A percentile compares a stretch with the other conserved stretches of the same genome.
These are phyloP conservation scores for Alaudala cheleensis DNA, from an alignment of 2,113 vertebrate genomes.

Conservation along the genomic window DNA sequence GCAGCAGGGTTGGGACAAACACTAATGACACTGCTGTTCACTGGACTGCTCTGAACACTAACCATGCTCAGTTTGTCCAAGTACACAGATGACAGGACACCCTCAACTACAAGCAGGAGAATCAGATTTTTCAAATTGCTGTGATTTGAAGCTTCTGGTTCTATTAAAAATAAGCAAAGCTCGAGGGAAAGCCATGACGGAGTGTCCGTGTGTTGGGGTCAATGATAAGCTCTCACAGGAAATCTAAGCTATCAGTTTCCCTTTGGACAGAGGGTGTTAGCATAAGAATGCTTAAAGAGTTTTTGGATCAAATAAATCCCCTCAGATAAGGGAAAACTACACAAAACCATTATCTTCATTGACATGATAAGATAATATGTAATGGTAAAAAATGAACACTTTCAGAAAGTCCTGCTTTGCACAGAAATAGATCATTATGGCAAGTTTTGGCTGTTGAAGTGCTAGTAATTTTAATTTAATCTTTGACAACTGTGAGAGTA, in stretches of 20 bases:
- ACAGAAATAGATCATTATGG: neutral
- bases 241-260: slow-evolving; percentile 41
- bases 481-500: neutral
- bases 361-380: neutral
- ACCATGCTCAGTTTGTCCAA: slow-evolving; percentile 58
- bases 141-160: slow-evolving; percentile 61
- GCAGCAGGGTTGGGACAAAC: slow-evolving; percentile 30
- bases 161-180: slow-evolving; percentile 63
- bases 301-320: neutral
- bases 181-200: slow-evolving; percentile 59
- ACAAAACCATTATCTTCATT: neutral
- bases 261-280: neutral
- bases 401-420: neutral
- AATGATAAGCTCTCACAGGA: slow-evolving; percentile 62
- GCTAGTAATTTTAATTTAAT: neutral
- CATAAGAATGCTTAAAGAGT: neutral
- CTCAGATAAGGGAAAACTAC: neutral
- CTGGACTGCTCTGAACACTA: slow-evolving; percentile 50
- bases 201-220: slow-evolving; percentile 45
- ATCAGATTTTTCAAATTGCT: slow-evolving; percentile 37
- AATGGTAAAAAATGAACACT: neutral
- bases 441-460: neutral
- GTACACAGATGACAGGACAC: neutral
- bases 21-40: slow-evolving; percentile 51
- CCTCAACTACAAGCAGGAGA: neutral